Evolutionary conservation across 2,113 vertebrate genomes (phyloP).

Genomic region (Aythya baeri): DNA sequence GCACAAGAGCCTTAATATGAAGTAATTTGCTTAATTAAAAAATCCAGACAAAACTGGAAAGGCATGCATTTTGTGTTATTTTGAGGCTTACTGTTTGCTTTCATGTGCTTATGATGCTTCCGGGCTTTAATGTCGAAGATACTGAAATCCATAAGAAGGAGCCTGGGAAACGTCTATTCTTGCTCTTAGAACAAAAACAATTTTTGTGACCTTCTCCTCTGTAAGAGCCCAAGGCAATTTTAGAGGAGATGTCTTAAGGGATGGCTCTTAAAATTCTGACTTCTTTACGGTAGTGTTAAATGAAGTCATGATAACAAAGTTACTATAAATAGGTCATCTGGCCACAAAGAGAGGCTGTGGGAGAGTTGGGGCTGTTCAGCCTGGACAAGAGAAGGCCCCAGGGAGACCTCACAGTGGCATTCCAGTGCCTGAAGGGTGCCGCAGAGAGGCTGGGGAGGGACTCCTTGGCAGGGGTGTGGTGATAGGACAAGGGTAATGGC

Average conservation of each 20-base stretch:
- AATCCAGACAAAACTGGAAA: not conserved
- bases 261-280: not conserved
- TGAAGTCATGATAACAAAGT: not conserved
- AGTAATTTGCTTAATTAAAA: not conserved
- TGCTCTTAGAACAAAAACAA: not conserved
- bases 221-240: not conserved
- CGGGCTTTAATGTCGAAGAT: not conserved
- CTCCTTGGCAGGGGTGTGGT: not conserved
- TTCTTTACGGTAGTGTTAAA: not conserved
- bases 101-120: not conserved
- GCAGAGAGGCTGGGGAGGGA: not conserved
- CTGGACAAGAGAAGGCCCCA: not conserved
- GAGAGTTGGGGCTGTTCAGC: not conserved
- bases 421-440: not conserved
- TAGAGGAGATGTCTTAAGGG: not conserved
- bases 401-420: not conserved
- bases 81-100: not conserved
- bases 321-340: not conserved
- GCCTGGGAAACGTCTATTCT: constrained; percentile 18
- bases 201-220: not conserved
- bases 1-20: not conserved
- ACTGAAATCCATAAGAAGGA: not conserved
- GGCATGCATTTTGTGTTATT: not conserved
- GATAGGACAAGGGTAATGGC: not conserved
- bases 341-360: not conserved